Conservation (phyloP, 1,140 invertebrate genomes). For the Drosophila novamexicana region DNA sequence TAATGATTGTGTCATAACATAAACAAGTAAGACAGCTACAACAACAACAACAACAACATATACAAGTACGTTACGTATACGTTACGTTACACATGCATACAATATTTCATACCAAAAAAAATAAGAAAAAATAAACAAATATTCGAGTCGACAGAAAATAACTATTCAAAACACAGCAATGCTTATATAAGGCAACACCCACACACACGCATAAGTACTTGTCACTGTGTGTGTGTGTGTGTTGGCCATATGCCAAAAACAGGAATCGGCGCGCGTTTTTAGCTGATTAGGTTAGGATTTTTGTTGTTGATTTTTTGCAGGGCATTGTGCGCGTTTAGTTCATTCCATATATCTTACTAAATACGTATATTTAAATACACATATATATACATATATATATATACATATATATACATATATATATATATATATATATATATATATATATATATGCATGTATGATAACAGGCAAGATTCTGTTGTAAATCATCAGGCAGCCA, state of each 20-base stretch:
- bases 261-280: conserved; percentile 13
- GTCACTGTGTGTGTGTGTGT: not conserved
- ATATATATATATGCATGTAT: conserved; percentile 23
- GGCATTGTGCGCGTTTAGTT: conserved; percentile 57
- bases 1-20: conserved; percentile 4
- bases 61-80: conserved; percentile 34
- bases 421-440: not conserved
- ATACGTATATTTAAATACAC: conserved; percentile 1
- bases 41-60: conserved; percentile 30
- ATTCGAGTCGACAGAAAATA: not conserved
- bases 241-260: conserved; percentile 16
- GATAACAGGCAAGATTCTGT: conserved; percentile 42
- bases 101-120: conserved; percentile 16
- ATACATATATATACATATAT: not conserved
- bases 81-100: conserved; percentile 44
- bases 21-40: not conserved
- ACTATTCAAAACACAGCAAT: not conserved
- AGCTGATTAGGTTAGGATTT: conserved; percentile 24
- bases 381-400: conserved; percentile 17
- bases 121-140: not conserved
- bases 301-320: conserved; percentile 14
- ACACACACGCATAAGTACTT: conserved; percentile 1
- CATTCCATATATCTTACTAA: conserved; percentile 34
- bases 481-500: conserved; percentile 63
- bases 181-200: not conserved